Evolutionary conservation across 2,797 vertebrate species (phyloP), one percentile per base, ranked within the genome.

Genomic region (Sebastes reedi): DNA sequence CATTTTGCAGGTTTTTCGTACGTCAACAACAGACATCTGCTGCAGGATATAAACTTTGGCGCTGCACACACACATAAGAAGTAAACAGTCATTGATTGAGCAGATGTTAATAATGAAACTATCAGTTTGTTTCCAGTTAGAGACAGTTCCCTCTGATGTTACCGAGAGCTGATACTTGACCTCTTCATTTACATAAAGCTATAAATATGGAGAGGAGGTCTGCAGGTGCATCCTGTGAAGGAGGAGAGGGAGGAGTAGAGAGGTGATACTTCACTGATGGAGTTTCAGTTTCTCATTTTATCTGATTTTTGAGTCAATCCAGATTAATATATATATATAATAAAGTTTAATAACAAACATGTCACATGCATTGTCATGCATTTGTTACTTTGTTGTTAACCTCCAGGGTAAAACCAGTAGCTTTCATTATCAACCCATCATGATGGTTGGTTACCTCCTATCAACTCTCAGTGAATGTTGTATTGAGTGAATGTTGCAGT

Each of bases 181-280:
- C 74, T 54, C 36, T 65, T 67, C 20, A 66, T 84, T 86, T 89
- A 50, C 72, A 85, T 83, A 1, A 2, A 59, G 69, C 58, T 69
- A 20, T 60, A 64, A 59, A 79, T 69, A 59, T 27, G 8, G 6
- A 58, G 36, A 6, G 2, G 22, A 71, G n/a, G 34, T 13, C 61
- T 75, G 64, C 86, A 89, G 87, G 80, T 90, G 82, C 86, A 84
- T 86, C 84, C 68, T 88, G 83, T 20, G 61, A 66, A n/a, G 50
- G 58, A 75, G 4, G 25, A 61, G 61, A 72, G n/a, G 36, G 61
- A 65, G 62, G 39, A 61, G 70, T 16, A 54, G 55, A 80, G 65
- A 72, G 14, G 55, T 67, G 77, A 83, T 3, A 61, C 76, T 75
- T 79, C 67, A 79, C 55, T 75, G 76, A 67, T 1, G 3, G 12